Base-by-base conservation (phyloP, 30 jellyfish, hydroid and myxozoan genomes). In the Turritopsis dohrnii region DNA sequence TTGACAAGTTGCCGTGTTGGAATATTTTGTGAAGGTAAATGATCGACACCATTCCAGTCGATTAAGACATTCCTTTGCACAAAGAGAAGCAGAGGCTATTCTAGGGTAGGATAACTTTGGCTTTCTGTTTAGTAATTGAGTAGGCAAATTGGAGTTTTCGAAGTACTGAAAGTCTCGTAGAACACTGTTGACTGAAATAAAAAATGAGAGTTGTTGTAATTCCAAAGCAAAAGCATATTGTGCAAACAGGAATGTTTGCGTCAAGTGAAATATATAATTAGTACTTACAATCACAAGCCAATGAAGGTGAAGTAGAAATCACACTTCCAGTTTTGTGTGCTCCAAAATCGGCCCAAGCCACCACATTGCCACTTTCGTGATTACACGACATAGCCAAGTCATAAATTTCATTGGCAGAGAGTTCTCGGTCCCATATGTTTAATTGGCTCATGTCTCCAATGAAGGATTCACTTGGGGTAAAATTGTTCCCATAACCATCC, bases 391-490 rank as follows among this genome's bases (percentile, higher is more conserved):
- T 84, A 24, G 98, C 89, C 53, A 92, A 77, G 52, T 92, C 96
- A 76, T 92, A 92, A 54, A 92, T 72, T n/a, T 92, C 88, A 31
- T 92, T 77, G 1, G 92, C 83, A 4, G 96, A 88, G 25, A 93
- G 80, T 21, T 79, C 96, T 19, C 88, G 75, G 30, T 85, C 87
- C 96, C 96, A 93, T 7, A 93, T 87, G 79, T 93, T 88, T 80
- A 93, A 77, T 75, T 93, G 98, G 75, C 96, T 84, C 84, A 93
- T 79, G 83, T 93, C 98, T 21, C 98, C 98, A 66, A 86, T 84
- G 89, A 93, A 93, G 27, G 98, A 93, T 65, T 93, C 98, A 21
- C 88, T 77, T 81, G 98, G 96, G 17, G 98, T 93, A 66, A 93
- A 93, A 21, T 86, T 84, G 19, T 89, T 93, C 27, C 96, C 98